Evolutionary conservation across 2,888 invertebrate genomes (phyloP).

Genomic region (Drosophila subquinaria): DNA sequence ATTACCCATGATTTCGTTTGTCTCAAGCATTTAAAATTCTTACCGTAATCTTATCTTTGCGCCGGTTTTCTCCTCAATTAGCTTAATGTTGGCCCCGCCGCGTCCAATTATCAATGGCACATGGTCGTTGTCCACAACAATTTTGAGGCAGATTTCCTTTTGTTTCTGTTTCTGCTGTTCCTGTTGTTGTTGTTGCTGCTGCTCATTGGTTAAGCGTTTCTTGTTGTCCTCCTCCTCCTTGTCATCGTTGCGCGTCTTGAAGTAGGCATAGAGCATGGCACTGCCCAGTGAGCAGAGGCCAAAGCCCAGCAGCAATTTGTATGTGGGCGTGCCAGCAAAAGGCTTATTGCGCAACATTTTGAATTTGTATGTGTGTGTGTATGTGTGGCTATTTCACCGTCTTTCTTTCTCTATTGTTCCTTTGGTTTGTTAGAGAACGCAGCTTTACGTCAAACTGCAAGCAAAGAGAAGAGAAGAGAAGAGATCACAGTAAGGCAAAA

Average conservation of each 20-base stretch:
- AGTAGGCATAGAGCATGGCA: conserved; percentile 89
- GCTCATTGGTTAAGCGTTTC: conserved; percentile 15
- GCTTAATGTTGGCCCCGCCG: conserved; percentile 91
- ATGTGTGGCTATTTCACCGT: conserved; percentile 8
- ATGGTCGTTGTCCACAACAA: conserved; percentile 88
- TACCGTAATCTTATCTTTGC: conserved; percentile 87
- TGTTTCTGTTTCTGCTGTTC: conserved; percentile 40
- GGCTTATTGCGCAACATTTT: conserved; percentile 82
- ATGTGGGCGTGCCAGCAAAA: conserved; percentile 78
- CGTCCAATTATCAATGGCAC: conserved; percentile 90
- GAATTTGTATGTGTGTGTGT: conserved; percentile 2
- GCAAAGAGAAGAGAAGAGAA: background rate
- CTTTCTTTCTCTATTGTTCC: conserved; percentile 1
- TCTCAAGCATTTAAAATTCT: conserved; percentile 33
- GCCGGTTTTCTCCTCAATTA: conserved; percentile 90
- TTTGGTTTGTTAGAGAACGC: conserved; percentile 4
- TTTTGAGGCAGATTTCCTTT: conserved; percentile 87
- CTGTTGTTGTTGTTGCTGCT: conserved; percentile 49
- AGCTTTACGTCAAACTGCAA: conserved; percentile 44
- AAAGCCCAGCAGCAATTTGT: conserved; percentile 89
- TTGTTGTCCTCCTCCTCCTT: conserved; percentile 73
- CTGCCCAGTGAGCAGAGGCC: conserved; percentile 90
- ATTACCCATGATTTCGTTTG: background rate
- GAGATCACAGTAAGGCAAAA: conserved; percentile 16
- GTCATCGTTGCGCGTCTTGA: conserved; percentile 88